phyloP scores from a whole-genome alignment of 2,797 vertebrate genomes.

The Bovichtus variegatus region DNA sequence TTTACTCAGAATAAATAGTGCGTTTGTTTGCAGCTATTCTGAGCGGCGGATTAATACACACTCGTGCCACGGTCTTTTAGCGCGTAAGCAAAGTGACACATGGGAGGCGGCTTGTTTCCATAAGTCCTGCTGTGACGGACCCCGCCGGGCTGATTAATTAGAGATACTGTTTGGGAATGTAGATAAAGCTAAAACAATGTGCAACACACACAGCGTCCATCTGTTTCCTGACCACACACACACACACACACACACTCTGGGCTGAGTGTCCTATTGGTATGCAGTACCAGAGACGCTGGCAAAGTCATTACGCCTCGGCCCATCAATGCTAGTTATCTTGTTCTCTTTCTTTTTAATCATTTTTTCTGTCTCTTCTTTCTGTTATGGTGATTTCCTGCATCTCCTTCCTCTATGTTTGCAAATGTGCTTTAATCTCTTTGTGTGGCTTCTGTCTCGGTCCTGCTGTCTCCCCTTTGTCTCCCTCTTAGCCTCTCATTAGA shows the following conservation, averaged over 20 bases:
- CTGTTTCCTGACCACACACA: slow-evolving; percentile 5
- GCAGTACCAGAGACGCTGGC: neutral
- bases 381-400: neutral
- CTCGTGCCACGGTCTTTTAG: no score
- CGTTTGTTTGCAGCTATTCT: slow-evolving; percentile 20
- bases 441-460: neutral
- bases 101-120: neutral
- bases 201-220: neutral
- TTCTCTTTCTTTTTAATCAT: neutral
- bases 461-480: slow-evolving; percentile 37
- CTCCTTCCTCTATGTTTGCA: neutral
- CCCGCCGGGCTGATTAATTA: slow-evolving; percentile 32
- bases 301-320: slow-evolving; percentile 5
- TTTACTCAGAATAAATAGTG: neutral
- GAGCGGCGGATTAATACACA: slow-evolving; percentile 15
- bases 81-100: no score
- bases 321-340: neutral
- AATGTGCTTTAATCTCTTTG: neutral
- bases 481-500: slow-evolving; percentile 50
- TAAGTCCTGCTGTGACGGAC: neutral
- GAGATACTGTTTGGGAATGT: slow-evolving; percentile 37
- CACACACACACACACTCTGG: neutral
- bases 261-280: slow-evolving; percentile 19
- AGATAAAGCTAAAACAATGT: slow-evolving; percentile 26
- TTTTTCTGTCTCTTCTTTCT: neutral